phyloP scores from a whole-genome alignment of 2,797 vertebrate species.

The Manis javanica region DNA sequence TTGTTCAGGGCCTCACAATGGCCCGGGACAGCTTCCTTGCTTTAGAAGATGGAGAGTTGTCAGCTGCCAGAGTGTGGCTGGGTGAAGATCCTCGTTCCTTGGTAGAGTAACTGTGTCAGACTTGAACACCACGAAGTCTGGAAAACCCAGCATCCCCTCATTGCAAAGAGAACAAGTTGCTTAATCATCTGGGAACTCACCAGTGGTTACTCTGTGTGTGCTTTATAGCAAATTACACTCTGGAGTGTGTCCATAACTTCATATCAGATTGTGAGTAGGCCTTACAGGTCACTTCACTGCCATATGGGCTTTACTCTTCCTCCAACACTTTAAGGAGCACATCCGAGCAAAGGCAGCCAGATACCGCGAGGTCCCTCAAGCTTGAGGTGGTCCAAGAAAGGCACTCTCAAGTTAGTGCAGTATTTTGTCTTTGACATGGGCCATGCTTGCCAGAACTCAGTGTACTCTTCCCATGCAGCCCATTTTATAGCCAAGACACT shows the following conservation, averaged over 20 bases:
- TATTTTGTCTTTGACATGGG: background rate
- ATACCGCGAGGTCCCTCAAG: background rate
- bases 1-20: background rate
- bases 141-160: background rate
- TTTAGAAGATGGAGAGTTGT: slow-evolving; percentile 54
- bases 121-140: background rate
- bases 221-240: slow-evolving; percentile 1
- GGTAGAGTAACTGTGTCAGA: background rate
- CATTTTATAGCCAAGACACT: background rate
- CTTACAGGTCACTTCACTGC: background rate
- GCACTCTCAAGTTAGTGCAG: background rate
- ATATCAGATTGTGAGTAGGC: background rate
- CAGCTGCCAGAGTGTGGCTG: background rate
- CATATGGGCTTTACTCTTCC: background rate
- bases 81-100: background rate
- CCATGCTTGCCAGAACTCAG: background rate
- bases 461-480: background rate
- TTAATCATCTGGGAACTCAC: background rate
- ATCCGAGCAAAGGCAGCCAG: background rate
- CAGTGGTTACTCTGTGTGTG: background rate
- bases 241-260: background rate
- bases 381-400: background rate
- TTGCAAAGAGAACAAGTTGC: background rate
- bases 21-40: slow-evolving; percentile 68
- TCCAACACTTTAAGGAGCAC: background rate